Evolutionary conservation across 2,113 vertebrate species (phyloP).

Genomic region (Macroglossus sobrinus): DNA sequence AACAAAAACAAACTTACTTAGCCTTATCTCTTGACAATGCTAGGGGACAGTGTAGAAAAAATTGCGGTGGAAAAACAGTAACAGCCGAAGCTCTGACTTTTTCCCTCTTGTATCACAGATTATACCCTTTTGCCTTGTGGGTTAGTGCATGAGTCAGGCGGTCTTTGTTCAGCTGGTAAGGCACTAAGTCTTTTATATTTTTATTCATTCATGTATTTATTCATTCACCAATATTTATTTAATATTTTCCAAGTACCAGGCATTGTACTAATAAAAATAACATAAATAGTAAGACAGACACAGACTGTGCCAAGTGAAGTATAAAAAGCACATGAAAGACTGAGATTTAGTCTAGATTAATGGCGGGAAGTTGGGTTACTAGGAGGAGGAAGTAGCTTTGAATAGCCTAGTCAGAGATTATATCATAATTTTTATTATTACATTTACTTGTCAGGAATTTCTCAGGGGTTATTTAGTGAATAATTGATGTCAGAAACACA

Average conservation of each 20-base stretch:
- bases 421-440: slow-evolving; percentile 1
- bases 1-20: neutral
- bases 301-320: neutral
- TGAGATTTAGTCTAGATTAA: neutral
- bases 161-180: neutral
- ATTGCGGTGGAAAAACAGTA: accelerated
- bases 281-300: neutral
- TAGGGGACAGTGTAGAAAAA: neutral
- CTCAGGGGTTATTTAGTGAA: slow-evolving; percentile 45
- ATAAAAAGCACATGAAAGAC: neutral
- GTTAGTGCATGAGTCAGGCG: too few species aligned
- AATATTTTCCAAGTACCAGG: neutral
- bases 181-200: neutral
- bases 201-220: neutral
- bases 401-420: neutral
- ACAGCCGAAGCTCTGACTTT: neutral
- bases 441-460: slow-evolving; percentile 37
- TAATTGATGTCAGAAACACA: slow-evolving; percentile 6
- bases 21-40: neutral
- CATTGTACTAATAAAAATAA: neutral
- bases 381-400: neutral
- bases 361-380: neutral
- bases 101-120: too few species aligned
- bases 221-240: neutral
- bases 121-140: neutral